phyloP scores from a whole-genome alignment of 2,888 invertebrate genomes.

The Formica aserva region DNA sequence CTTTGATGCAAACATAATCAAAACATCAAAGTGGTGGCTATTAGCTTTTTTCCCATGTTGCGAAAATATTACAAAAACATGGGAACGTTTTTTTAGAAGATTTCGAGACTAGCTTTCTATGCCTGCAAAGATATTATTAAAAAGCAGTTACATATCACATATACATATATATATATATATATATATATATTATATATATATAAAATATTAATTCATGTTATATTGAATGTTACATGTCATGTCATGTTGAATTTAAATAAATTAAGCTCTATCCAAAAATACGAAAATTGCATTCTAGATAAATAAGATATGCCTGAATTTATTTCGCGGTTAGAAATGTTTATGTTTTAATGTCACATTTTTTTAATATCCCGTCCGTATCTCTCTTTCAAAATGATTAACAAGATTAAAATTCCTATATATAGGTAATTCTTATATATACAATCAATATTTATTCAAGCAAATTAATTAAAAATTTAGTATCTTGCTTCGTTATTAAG shows the following conservation, averaged over 20 bases:
- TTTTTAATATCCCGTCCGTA: neutral
- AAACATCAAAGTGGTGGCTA: neutral
- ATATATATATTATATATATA: neutral
- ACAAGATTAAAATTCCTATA: conserved; percentile 10
- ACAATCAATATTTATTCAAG: neutral
- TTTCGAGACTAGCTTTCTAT: neutral
- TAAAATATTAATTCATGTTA: neutral
- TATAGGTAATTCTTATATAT: neutral
- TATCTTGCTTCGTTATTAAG: neutral
- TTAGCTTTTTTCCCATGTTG: neutral
- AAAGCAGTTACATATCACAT: neutral
- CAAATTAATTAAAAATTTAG: conserved; percentile 2
- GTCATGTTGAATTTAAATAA: neutral
- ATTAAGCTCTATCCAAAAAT: neutral
- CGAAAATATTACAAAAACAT: neutral
- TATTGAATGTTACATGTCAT: neutral
- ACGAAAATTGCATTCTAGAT: neutral
- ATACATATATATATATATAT: neutral
- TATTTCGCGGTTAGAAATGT: neutral
- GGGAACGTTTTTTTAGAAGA: neutral
- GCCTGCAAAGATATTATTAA: neutral
- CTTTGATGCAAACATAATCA: neutral
- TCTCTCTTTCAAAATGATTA: conserved; percentile 4
- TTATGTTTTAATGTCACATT: neutral
- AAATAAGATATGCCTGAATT: conserved; percentile 9